Conservation (phyloP, 2,797 vertebrate species). For the Emys orbicularis region DNA sequence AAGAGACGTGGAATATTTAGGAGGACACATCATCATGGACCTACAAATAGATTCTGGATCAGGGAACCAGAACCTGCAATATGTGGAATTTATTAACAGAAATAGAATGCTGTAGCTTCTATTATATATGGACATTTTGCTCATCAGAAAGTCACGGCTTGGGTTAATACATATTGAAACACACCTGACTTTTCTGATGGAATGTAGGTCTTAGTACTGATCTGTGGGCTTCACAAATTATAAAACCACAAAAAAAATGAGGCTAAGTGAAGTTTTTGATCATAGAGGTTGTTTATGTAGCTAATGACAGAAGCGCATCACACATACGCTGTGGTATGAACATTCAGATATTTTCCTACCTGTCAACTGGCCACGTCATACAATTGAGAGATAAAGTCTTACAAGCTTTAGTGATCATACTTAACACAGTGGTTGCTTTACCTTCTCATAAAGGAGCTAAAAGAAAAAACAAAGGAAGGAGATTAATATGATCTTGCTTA, state of each 20-base stretch:
- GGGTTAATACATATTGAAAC: background rate
- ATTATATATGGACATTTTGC: background rate
- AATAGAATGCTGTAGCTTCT: conserved; percentile 19
- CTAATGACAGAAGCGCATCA: background rate
- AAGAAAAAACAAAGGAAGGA: background rate
- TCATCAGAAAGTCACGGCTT: background rate
- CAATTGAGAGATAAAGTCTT: background rate
- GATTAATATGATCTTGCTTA: background rate
- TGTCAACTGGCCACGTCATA: background rate
- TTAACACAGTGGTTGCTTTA: background rate
- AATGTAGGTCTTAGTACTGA: background rate
- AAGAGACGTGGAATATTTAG: rapidly evolving
- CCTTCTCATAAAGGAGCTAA: background rate
- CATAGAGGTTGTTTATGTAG: background rate
- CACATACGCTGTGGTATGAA: background rate
- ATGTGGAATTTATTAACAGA: background rate
- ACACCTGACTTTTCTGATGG: background rate
- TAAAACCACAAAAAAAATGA: background rate
- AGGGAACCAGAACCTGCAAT: background rate
- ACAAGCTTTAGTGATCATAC: background rate
- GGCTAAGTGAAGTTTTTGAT: background rate
- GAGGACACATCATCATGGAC: conserved; percentile 16
- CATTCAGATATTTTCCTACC: background rate
- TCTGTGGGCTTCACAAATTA: background rate
- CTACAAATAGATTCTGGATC: background rate